Evolutionary conservation across 2,113 vertebrate genomes (phyloP).

Genomic region (Silurus asotus): DNA sequence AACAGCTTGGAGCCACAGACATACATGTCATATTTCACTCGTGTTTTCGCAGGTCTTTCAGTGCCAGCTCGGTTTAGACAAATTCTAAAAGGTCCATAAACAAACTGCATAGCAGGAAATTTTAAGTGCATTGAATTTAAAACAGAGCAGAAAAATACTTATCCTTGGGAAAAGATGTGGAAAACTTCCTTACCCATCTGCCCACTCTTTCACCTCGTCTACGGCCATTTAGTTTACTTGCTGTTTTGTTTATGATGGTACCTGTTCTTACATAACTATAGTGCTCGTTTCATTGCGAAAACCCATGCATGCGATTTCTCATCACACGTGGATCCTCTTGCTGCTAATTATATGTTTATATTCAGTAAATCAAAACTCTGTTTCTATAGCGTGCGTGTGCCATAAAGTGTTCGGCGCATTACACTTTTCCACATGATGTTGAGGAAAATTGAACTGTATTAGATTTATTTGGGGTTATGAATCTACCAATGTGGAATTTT

Average conservation of each 20-base stretch:
- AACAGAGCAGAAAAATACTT: not conserved
- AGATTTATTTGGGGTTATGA: not conserved
- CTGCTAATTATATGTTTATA: not conserved
- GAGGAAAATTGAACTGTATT: not conserved
- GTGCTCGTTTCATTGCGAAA: not conserved
- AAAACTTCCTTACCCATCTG: not conserved
- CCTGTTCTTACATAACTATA: not conserved
- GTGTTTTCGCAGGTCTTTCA: not conserved
- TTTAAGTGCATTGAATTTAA: not conserved
- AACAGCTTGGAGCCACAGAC: not conserved
- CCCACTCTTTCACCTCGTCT: not conserved
- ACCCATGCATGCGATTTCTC: not conserved
- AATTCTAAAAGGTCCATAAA: not conserved
- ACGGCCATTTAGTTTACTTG: not conserved
- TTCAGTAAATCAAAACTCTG: not conserved
- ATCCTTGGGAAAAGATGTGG: not conserved
- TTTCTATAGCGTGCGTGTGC: not conserved
- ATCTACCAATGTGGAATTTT: no score
- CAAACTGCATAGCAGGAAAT: not conserved
- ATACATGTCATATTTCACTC: not conserved
- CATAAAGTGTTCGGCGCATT: not conserved
- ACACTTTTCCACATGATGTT: not conserved
- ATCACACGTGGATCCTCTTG: not conserved
- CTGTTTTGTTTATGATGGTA: not conserved
- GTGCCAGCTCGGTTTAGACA: not conserved